A percentile compares a stretch with the other conserved stretches of the same genome.
Conservation (phyloP, 1,140 invertebrate species). For the Drosophila sp. region DNA sequence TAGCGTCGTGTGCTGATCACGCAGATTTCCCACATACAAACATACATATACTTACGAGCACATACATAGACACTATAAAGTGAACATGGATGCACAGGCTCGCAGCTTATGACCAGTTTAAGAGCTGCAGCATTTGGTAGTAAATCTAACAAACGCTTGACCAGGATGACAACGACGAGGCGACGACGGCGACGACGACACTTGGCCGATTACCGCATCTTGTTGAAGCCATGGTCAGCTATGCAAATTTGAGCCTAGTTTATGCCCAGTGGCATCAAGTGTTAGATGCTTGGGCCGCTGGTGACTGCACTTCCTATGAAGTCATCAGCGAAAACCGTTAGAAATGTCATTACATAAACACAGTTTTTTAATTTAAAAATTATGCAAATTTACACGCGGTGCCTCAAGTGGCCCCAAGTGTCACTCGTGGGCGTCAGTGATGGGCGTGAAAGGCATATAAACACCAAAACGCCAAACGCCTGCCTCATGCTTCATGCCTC, state of each 20-base stretch:
- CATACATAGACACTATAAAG: not conserved
- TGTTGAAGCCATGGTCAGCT: conserved; percentile 17
- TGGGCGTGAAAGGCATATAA: conserved; percentile 60
- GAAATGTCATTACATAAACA: conserved; percentile 76
- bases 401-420: conserved; percentile 21
- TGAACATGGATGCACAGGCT: conserved; percentile 39
- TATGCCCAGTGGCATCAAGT: conserved; percentile 27
- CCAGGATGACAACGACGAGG: conserved; percentile 5
- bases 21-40: conserved; percentile 66
- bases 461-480: conserved; percentile 39
- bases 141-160: conserved; percentile 49
- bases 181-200: conserved; percentile 6
- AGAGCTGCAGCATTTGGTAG: conserved; percentile 26
- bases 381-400: conserved; percentile 64
- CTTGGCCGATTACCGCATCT: conserved; percentile 37
- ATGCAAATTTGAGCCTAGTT: conserved; percentile 46
- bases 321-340: conserved; percentile 69
- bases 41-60: not conserved
- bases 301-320: conserved; percentile 56
- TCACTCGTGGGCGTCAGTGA: conserved; percentile 63
- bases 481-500: not conserved
- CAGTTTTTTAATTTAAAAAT: conserved; percentile 76
- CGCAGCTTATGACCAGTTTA: conserved; percentile 57
- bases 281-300: not conserved
- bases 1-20: conserved; percentile 81